Base-by-base conservation (phyloP, 1,140 invertebrate species). In the Sinella curviseta region DNA sequence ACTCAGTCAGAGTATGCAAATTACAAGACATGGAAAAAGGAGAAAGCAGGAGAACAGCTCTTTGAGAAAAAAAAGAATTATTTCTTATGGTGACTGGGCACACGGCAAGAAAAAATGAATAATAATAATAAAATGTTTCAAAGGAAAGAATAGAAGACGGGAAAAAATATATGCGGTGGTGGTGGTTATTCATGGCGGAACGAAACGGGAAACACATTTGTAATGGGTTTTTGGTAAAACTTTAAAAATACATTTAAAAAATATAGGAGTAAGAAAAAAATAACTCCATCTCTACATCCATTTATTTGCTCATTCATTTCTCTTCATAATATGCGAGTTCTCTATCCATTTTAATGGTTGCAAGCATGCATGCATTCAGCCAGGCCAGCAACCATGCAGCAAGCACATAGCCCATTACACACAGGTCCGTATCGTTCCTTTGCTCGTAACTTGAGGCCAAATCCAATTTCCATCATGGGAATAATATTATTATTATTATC, bases 401-500 rank as follows among this genome's bases (percentile, higher is more conserved):
- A 48, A 48, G 39, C 39, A 48, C 39, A 48, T 8, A n/a, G n/a
- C n/a, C 20, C 39, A 48, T 12, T 12, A 48, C 8, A 12, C 39
- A 8, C 39, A 48, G 39, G 8, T 48, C 39, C 39, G 20, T 48
- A 48, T 48, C 39, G 39, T 20, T 48, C 39, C 8, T 48, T 20
- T 48, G 39, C 8, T 48, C 12, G 57, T 60, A 60, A 60, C 65
- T 70, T 24, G 3, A 70, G 65, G 65, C 65, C 65, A 70, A 70
- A 70, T 70, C 65, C 65, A 70, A 70, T 70, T 70, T 70, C 65
- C 65, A 70, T 30, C 65, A 70, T 70, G 65, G 65, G 65, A 70
- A 70, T 70, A 70, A 70, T 70, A 70, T 70, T 70, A 70, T 70
- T 70, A 70, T 70, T 70, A 70, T 70, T 70, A 70, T 70, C 65